Evolutionary conservation across 2,888 invertebrate species (phyloP), one percentile per base, ranked within the genome.

Genomic region (Uropetala carovei): DNA sequence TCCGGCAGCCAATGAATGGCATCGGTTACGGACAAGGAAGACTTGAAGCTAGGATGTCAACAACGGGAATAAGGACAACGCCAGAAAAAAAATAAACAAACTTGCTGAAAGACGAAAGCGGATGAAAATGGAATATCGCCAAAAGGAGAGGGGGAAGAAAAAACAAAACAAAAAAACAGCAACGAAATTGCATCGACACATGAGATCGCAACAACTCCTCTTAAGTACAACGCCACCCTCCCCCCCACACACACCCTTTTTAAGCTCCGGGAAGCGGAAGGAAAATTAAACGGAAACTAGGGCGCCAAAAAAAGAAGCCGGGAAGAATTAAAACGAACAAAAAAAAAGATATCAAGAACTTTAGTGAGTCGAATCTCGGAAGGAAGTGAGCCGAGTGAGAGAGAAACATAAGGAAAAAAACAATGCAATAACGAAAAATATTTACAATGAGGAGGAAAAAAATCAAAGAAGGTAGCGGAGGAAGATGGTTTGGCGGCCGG

Each of bases 361-460:
- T 43, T 13, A 16, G 30, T 22, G 27, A 4, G 0, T 58, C 22
- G 22, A 57, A 58, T 58, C 56, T n/a, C 58, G 10, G 57, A 57
- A 43, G 43, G 16, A 4, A 56, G 27, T 27, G n/a, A 0, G 58
- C 13, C n/a, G 85, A 84, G 85, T 27, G 22, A 86, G 22, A 22
- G 4, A 86, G 0, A 43, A 43, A 43, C 3, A 43, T 43, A 22
- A 86, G 64, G 64, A 16, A 43, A 16, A 43, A 43, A 89, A 64
- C 60, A 89, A 89, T 64, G 60, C n/a, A 89, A 89, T 83, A 83
- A n/a, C 43, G 43, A 43, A 89, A 89, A 89, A 60, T 64, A 68
- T 68, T 89, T 64, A 64, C 43, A 30, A 64, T 43, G 22, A 64
- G 30, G 16, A 16, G 56, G 83, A 43, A 5, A 43, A 43, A 43